phyloP scores from a whole-genome alignment of 2,797 vertebrate species.

The Coregonus sp. region DNA sequence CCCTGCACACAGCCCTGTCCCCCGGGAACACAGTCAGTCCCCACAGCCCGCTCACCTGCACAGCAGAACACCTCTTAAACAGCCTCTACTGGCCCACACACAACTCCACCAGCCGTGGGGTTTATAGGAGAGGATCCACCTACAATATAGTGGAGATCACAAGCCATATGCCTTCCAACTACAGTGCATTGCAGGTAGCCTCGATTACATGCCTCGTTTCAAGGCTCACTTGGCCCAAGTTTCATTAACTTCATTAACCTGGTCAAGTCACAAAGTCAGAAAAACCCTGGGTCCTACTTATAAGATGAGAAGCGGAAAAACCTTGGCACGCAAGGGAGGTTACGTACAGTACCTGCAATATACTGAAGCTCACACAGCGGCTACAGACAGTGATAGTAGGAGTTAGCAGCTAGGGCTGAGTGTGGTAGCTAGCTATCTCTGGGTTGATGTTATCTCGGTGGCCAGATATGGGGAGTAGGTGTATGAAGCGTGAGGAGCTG shows the following conservation, averaged over 20 bases:
- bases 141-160: background rate
- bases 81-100: conserved; percentile 60
- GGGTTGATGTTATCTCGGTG: conserved; percentile 65
- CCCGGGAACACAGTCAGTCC: conserved; percentile 36
- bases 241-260: background rate
- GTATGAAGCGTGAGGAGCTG: conserved; percentile 56
- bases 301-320: background rate
- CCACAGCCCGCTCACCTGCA: conserved; percentile 24
- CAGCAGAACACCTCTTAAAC: conserved; percentile 56
- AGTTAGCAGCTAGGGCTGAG: conserved; percentile 25
- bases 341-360: background rate
- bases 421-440: conserved; percentile 43
- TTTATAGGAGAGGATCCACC: background rate
- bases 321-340: background rate
- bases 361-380: background rate
- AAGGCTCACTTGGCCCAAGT: background rate
- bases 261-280: background rate
- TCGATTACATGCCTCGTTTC: background rate
- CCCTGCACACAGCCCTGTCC: conserved; percentile 39
- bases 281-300: background rate
- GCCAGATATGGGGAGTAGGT: conserved; percentile 65
- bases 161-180: background rate
- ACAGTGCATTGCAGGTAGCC: too few relatives aligned
- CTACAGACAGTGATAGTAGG: conserved; percentile 27
- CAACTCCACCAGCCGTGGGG: background rate